phyloP scores from a whole-genome alignment of 2,113 vertebrate species.

The Pipa parva region DNA sequence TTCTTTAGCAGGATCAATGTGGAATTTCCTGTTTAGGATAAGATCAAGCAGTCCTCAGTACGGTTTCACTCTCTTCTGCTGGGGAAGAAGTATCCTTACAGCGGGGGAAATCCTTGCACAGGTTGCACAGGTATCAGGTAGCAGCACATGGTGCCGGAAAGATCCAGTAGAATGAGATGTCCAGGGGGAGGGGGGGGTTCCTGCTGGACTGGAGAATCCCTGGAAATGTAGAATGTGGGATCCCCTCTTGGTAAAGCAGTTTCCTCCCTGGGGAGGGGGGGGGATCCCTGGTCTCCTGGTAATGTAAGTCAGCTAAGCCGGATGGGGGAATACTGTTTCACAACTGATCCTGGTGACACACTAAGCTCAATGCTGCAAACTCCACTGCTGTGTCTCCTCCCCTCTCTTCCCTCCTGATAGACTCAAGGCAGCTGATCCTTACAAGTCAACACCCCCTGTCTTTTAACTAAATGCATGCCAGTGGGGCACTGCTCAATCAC shows the following conservation, averaged over 20 bases:
- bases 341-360: constrained; percentile 15
- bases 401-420: constrained; percentile 36
- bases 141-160: too few relatives aligned
- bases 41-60: too few relatives aligned
- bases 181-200: neutral
- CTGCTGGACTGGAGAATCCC: constrained; percentile 8
- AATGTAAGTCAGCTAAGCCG: neutral
- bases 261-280: neutral
- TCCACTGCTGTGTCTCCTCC: constrained; percentile 11
- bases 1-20: too few relatives aligned
- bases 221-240: constrained; percentile 2
- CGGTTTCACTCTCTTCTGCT: too few relatives aligned
- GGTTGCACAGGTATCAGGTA: too few relatives aligned
- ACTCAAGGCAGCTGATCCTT: constrained; percentile 37
- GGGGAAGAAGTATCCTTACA: too few relatives aligned
- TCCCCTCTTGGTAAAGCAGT: neutral
- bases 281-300: neutral
- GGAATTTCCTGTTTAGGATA: too few relatives aligned
- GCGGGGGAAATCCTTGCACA: too few relatives aligned
- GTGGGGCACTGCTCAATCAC: constrained; percentile 17
- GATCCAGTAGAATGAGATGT: too few relatives aligned
- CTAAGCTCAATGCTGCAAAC: constrained; percentile 32
- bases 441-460: constrained; percentile 34
- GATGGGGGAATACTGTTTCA: constrained; percentile 24
- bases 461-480: constrained; percentile 33